Evolutionary conservation across 2,797 vertebrate species (phyloP).

Genomic region (Amniataba percoides): DNA sequence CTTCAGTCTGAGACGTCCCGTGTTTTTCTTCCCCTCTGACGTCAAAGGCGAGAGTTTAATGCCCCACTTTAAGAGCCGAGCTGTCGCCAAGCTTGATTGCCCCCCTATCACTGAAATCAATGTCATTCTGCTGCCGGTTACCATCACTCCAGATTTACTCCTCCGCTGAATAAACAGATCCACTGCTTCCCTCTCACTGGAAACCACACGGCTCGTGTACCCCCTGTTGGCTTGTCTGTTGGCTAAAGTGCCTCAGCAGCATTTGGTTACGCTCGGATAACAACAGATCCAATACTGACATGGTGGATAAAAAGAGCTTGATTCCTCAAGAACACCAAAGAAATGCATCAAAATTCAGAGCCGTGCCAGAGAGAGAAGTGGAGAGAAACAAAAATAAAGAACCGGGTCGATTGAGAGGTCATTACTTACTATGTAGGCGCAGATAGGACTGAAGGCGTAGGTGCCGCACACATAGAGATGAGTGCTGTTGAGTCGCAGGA

Average conservation of each 20-base stretch:
- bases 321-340: conserved; percentile 34
- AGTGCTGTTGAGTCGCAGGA: conserved; percentile 91
- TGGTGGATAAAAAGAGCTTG: conserved; percentile 33
- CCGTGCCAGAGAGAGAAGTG: neutral
- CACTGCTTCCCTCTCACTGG: conserved; percentile 41
- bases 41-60: conserved; percentile 64
- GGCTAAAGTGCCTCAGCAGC: conserved; percentile 63
- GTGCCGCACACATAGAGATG: conserved; percentile 95
- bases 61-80: conserved; percentile 39
- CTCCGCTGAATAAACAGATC: conserved; percentile 68
- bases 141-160: conserved; percentile 56
- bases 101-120: conserved; percentile 49
- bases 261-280: conserved; percentile 52
- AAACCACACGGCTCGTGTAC: conserved; percentile 56
- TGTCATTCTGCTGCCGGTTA: conserved; percentile 59
- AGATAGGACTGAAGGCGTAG: conserved; percentile 93
- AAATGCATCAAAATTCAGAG: conserved; percentile 17
- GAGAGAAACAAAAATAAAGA: conserved; percentile 11
- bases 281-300: conserved; percentile 55
- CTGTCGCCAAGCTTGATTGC: conserved; percentile 42
- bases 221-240: conserved; percentile 62
- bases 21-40: conserved; percentile 70
- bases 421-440: conserved; percentile 92
- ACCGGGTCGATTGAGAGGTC: conserved; percentile 13
- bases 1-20: conserved; percentile 28